These are phyloP conservation scores for Tychaedon coryphoeus DNA, from an alignment of 2,113 vertebrate species.

Conservation along the genomic window DNA sequence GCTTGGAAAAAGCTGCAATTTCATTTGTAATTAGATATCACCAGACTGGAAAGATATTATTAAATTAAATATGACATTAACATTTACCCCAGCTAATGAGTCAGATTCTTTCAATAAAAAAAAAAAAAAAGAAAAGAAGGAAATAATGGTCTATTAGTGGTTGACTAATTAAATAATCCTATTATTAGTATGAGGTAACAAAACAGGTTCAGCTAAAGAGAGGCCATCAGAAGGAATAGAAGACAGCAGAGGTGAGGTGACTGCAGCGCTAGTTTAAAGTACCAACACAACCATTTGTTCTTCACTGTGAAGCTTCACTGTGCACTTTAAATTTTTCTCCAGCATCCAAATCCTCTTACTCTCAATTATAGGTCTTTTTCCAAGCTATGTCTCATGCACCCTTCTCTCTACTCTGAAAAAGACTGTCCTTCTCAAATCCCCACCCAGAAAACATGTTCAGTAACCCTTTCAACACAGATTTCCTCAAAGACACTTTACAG, in stretches of 20 bases:
- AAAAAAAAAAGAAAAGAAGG: background rate
- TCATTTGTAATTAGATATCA: conserved; percentile 23
- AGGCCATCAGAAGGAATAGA: background rate
- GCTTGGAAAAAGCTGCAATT: background rate
- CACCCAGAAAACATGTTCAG: background rate
- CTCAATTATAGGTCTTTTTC: background rate
- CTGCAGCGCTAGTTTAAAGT: background rate
- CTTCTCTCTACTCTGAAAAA: background rate
- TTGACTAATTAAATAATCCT: conserved; percentile 13
- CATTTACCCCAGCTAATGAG: conserved; percentile 21
- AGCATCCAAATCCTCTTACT: background rate
- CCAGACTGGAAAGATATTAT: background rate
- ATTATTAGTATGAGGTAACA: background rate
- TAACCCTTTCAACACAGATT: background rate
- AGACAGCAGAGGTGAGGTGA: background rate
- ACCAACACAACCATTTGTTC: background rate
- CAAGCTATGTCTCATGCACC: background rate
- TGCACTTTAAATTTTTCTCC: background rate
- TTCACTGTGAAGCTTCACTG: background rate
- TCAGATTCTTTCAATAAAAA: conserved; percentile 7
- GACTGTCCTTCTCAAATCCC: background rate
- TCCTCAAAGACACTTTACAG: background rate
- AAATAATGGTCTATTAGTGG: conserved; percentile 1
- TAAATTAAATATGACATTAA: conserved; percentile 27
- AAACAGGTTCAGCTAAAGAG: background rate